Conservation (phyloP, 2,113 vertebrate species). For the Cercocebus atys region DNA sequence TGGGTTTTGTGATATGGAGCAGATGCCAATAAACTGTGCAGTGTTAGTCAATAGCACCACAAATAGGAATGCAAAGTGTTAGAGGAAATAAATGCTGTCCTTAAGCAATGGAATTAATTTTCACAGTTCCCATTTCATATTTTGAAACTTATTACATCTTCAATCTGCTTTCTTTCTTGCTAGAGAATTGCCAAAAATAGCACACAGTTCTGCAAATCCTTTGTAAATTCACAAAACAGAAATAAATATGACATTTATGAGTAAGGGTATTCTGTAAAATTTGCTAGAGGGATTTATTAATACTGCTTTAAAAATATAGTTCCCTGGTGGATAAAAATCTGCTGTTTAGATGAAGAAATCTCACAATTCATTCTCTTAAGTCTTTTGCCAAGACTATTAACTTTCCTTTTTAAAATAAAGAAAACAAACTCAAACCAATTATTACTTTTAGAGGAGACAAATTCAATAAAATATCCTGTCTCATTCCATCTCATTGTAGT, state of each 20-base stretch:
- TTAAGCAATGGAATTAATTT: constrained; percentile 58
- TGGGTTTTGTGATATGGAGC: constrained; percentile 46
- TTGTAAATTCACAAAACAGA: constrained; percentile 9
- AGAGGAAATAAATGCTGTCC: constrained; percentile 38
- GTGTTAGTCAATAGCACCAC: constrained; percentile 58
- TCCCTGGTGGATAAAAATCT: neutral
- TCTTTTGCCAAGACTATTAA: constrained; percentile 27
- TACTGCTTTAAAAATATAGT: neutral
- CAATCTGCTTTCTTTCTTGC: constrained; percentile 51
- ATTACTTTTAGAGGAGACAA: neutral
- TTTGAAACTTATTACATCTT: constrained; percentile 7
- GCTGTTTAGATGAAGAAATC: neutral
- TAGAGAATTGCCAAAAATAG: constrained; percentile 50
- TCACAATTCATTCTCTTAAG: neutral
- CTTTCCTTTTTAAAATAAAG: neutral
- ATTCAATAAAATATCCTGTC: neutral
- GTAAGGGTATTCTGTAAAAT: neutral
- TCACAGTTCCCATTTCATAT: neutral
- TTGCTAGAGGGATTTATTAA: constrained; percentile 1
- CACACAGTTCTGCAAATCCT: neutral
- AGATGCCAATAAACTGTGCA: constrained; percentile 61
- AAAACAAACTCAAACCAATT: neutral
- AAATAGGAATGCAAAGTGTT: constrained; percentile 44
- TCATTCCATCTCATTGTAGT: neutral
- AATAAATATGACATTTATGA: neutral